Percentiles rank a stretch among this genome's conserved stretches.
Evolutionary conservation across 2,888 invertebrate species (phyloP).

Genomic region (Lordiphosa fenestrarum): DNA sequence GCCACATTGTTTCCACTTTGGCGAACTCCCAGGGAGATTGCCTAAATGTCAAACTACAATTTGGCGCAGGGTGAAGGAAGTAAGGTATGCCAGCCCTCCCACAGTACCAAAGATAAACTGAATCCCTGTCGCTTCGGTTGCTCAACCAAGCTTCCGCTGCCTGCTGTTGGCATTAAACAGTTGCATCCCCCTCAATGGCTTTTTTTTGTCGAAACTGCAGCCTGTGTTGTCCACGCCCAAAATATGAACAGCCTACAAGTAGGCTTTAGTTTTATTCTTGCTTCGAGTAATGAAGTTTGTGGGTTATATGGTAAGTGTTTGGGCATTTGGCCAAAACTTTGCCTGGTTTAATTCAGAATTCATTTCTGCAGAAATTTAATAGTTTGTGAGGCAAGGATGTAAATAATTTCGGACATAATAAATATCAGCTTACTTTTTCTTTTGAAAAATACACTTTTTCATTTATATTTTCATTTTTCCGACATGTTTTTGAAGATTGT

Average conservation of each 20-base stretch:
- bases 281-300: background rate
- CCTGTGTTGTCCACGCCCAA: slow-evolving; percentile 9
- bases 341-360: too few relatives aligned
- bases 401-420: too few relatives aligned
- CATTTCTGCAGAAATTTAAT: too few relatives aligned
- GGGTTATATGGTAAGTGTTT: slow-evolving; percentile 33
- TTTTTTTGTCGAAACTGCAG: slow-evolving; percentile 32
- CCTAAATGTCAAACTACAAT: slow-evolving; percentile 57
- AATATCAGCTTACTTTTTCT: too few relatives aligned
- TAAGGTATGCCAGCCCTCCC: slow-evolving; percentile 22
- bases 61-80: slow-evolving; percentile 2
- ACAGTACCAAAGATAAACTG: slow-evolving; percentile 62
- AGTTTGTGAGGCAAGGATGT: too few relatives aligned
- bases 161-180: slow-evolving; percentile 48
- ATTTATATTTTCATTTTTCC: too few relatives aligned
- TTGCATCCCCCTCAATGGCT: slow-evolving; percentile 47
- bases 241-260: slow-evolving; percentile 41
- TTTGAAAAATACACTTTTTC: too few relatives aligned
- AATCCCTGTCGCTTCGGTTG: slow-evolving; percentile 50
- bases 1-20: slow-evolving; percentile 23
- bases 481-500: too few relatives aligned
- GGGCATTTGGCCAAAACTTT: slow-evolving; percentile 27
- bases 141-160: slow-evolving; percentile 3
- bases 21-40: slow-evolving; percentile 22
- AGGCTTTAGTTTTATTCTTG: slow-evolving; percentile 34